Base-by-base conservation (phyloP, 2,113 vertebrate species). In the Neodontobutis hainanensis region DNA sequence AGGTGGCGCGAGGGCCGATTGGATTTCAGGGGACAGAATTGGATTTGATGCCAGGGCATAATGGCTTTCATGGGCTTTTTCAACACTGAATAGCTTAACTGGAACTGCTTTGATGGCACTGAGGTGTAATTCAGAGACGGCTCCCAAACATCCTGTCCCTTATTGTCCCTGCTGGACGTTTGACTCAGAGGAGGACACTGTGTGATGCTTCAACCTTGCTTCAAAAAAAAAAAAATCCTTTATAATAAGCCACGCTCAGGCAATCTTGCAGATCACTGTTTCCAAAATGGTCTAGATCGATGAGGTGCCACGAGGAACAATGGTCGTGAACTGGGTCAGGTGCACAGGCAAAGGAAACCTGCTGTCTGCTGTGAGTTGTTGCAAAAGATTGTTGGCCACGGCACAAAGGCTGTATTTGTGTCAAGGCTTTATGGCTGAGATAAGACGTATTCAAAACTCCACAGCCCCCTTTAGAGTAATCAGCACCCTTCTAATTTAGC, bases 11-110 rank as follows among this genome's bases (percentile, higher is more conserved):
- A 62, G 71, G 83, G 69, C 73, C 57, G 76, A 89, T 88, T 90
- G 45, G 52, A 84, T 92, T 89, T 79, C 75, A 81, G 65, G 63
- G 71, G 71, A 77, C 77, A 83, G 65, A 77, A 87, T 81, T 87
- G 85, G 85, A 90, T 91, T 88, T 85, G 78, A 77, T 85, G 86
- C 67, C 60, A 50, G 67, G 64, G 50, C 68, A 75, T 87, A 85
- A 84, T 81, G 77, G 82, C 81, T 89, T 89, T 78, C 81, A 85
- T 73, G 61, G 77, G 80, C 71, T 70, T 85, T 88, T 84, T 77
- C 49, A 5, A 45, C 63, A 11, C 73, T 88, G 77, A 89, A 87
- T 82, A 80, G 71, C 77, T 85, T 75, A 67, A 69, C 70, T 58
- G 73, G 53, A 82, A 80, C 77, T 68, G 64, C 51, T 65, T 85